phyloP scores from a whole-genome alignment of 2,113 vertebrate species.

The Lepus timidus region DNA sequence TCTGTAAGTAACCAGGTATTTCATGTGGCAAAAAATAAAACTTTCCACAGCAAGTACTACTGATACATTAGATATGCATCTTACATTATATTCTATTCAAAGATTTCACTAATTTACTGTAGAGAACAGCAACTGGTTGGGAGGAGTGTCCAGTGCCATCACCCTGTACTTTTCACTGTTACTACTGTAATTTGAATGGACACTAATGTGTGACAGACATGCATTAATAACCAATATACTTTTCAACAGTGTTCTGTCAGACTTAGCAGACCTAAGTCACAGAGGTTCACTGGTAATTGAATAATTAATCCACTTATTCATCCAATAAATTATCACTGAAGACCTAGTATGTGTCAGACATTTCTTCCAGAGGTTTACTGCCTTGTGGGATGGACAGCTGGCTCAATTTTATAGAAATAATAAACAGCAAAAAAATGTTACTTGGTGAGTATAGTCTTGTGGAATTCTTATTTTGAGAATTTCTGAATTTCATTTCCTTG shows the following conservation, averaged over 20 bases:
- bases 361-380: background rate
- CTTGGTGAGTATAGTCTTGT: background rate
- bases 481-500: slow-evolving; percentile 10
- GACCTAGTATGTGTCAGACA: background rate
- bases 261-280: background rate
- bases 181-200: background rate
- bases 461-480: slow-evolving; percentile 34
- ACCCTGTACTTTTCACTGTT: background rate
- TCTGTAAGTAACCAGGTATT: background rate
- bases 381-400: background rate
- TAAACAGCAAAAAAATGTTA: slow-evolving; percentile 27
- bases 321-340: background rate
- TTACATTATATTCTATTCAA: background rate
- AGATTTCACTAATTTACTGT: background rate
- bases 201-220: background rate
- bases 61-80: background rate
- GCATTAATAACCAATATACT: background rate
- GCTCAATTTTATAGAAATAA: background rate
- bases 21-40: slow-evolving; percentile 24
- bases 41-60: background rate
- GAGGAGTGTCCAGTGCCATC: background rate
- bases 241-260: background rate
- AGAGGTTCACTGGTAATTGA: background rate
- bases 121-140: background rate
- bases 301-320: background rate